Evolutionary conservation across 2,797 vertebrate genomes (phyloP).

Genomic region (Lithobates pipiens): DNA sequence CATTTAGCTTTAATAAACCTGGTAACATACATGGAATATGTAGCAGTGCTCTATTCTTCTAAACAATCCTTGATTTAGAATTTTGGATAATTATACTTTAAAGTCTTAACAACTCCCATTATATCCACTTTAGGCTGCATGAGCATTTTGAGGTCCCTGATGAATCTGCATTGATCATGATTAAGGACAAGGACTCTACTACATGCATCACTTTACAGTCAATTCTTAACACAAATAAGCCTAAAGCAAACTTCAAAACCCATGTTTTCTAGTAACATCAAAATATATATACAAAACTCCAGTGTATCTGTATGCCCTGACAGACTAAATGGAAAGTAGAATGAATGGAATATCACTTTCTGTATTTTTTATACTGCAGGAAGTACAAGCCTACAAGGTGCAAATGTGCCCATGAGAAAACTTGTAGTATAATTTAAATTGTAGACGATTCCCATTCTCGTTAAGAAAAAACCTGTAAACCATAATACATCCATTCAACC

Average conservation of each 20-base stretch:
- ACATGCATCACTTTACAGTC: conserved; percentile 22
- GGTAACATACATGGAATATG: neutral
- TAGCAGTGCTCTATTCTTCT: neutral
- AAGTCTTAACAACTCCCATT: neutral
- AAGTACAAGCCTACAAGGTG: conserved; percentile 28
- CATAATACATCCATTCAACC: conserved; percentile 5
- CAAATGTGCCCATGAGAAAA: conserved; percentile 3
- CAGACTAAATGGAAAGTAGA: conserved; percentile 12
- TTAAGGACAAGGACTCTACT: conserved; percentile 15
- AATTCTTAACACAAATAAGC: conserved; percentile 45
- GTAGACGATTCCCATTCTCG: conserved; percentile 7
- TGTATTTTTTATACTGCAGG: neutral
- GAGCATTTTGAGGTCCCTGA: neutral
- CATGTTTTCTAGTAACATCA: conserved; percentile 17
- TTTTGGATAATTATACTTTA: conserved; percentile 20
- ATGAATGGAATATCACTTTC: neutral
- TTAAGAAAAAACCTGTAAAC: conserved; percentile 3
- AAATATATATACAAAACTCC: neutral
- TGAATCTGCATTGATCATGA: conserved; percentile 3
- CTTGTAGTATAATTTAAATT: conserved; percentile 32
- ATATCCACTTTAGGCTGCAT: neutral
- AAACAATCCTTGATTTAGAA: conserved; percentile 21
- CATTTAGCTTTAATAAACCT: neutral
- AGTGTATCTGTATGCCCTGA: neutral
- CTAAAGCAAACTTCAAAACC: conserved; percentile 30